These are phyloP conservation scores for Aphyosemion australe DNA, from an alignment of 2,113 vertebrate genomes.

Conservation along the genomic window DNA sequence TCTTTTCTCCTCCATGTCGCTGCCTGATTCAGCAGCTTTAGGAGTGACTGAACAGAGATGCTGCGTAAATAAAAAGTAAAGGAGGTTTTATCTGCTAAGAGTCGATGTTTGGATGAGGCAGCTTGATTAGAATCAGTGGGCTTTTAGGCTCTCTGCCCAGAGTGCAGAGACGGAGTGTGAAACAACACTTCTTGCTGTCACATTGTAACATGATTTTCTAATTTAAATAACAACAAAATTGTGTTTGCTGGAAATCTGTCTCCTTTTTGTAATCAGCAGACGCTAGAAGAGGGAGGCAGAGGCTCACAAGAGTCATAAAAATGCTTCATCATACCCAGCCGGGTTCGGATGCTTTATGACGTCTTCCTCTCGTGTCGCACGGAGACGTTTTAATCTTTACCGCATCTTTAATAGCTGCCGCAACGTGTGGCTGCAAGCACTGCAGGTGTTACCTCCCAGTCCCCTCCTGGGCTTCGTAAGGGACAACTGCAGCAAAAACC, in stretches of 20 bases:
- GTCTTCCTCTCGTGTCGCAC: slow-evolving; percentile 8
- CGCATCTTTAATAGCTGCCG: slow-evolving; percentile 42
- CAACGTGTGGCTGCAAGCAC: slow-evolving; percentile 48
- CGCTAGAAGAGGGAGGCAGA: neutral
- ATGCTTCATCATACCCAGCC: slow-evolving; percentile 22
- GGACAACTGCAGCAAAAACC: slow-evolving; percentile 53
- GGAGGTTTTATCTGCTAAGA: slow-evolving; percentile 22
- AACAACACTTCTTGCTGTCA: slow-evolving; percentile 34
- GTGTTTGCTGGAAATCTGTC: slow-evolving; percentile 10
- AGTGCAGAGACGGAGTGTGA: slow-evolving; percentile 33
- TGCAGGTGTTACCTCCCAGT: slow-evolving; percentile 54
- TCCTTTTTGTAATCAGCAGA: slow-evolving; percentile 1
- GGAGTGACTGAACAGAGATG: neutral
- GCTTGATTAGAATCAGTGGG: slow-evolving; percentile 53
- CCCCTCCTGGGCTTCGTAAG: slow-evolving; percentile 48
- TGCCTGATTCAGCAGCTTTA: slow-evolving; percentile 8
- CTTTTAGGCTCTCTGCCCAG: slow-evolving; percentile 48
- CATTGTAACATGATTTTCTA: slow-evolving; percentile 18
- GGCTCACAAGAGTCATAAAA: neutral
- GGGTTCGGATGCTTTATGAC: neutral
- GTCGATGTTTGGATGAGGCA: slow-evolving; percentile 36
- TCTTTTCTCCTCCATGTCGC: neutral
- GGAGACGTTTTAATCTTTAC: slow-evolving; percentile 37
- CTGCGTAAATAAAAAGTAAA: slow-evolving; percentile 11
- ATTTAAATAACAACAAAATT: neutral